Conservation (phyloP, 1,140 invertebrate species). For the Drosophila novamexicana region DNA sequence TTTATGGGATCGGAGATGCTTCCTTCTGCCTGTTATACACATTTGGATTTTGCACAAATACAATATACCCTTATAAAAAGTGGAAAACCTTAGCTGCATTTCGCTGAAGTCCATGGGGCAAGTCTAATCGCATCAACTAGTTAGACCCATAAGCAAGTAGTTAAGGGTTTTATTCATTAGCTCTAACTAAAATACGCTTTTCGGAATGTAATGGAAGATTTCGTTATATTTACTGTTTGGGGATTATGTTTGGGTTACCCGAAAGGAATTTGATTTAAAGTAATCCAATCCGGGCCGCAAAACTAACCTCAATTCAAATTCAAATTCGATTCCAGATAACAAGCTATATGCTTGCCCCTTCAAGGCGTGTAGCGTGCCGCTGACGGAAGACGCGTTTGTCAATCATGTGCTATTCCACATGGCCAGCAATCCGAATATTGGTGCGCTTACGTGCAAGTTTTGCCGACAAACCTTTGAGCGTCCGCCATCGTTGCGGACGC, state of each 20-base stretch:
- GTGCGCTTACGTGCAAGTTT: constrained; percentile 42
- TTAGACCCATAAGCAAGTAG: too few relatives aligned
- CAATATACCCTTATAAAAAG: too few relatives aligned
- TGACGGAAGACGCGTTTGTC: constrained; percentile 39
- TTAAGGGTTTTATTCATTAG: too few relatives aligned
- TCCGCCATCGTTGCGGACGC: constrained; percentile 18
- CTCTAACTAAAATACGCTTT: too few relatives aligned
- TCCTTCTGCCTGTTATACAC: too few relatives aligned
- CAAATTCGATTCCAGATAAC: constrained; percentile 20
- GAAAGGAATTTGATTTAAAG: too few relatives aligned
- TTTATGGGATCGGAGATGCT: too few relatives aligned
- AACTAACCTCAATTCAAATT: not conserved
- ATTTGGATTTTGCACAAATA: too few relatives aligned
- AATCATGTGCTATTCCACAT: constrained; percentile 57
- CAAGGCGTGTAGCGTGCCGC: constrained; percentile 36
- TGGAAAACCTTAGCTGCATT: too few relatives aligned
- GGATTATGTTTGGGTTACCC: not conserved
- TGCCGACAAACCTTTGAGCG: constrained; percentile 10
- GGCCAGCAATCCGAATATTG: constrained; percentile 14
- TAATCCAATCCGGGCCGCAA: too few relatives aligned
- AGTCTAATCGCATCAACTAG: too few relatives aligned
- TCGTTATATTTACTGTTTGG: not conserved
- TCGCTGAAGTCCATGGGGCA: too few relatives aligned
- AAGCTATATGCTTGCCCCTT: constrained; percentile 50
- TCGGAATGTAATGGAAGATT: not conserved